Base-by-base conservation (phyloP, 2,113 vertebrate genomes). In the Malurus elegans region DNA sequence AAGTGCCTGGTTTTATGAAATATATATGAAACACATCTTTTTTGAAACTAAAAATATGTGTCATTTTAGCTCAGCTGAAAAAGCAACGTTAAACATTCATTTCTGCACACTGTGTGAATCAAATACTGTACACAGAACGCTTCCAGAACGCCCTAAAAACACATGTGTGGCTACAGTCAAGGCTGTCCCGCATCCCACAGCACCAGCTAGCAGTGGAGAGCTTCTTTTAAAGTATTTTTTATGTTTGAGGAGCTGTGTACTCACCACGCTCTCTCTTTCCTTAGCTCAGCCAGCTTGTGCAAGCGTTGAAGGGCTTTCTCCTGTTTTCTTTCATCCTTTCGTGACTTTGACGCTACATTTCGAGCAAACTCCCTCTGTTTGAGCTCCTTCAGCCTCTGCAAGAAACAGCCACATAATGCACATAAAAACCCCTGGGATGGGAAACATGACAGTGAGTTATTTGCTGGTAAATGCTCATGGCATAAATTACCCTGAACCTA, bases 301-400 rank as follows among this genome's bases (percentile, higher is more conserved):
- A 98, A 96, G 61, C 98, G 98, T 95, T 98, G 98, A 65, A 99
- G 98, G 45, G 98, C 98, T 80, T 98, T 98, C 87, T 98, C 98
- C 97, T 99, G 98, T 78, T 98, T 98, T 89, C 95, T 98, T 97
- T 98, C 98, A 97, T 99, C 98, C 95, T 98, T 98, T 53, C 98
- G 97, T 76, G 98, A 98, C 96, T 99, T 99, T 73, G 98, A 99
- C 71, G 98, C 98, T 94, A 99, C 96, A 36, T 98, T 99, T 92
- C 99, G 96, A 95, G 98, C 98, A 93, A 99, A 99, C 96, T 99
- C 99, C 94, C 99, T 98, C 96, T 99, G 99, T 62, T 99, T 99
- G 97, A 99, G 97, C 81, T 99, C 99, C 97, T 99, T 99, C 90
- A 99, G 98, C 20, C 99, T 98, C 99, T 99, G 96, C 78, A 95